Evolutionary conservation across 37 sponge, comb jelly and placozoan genomes (phyloP).

Genomic region (Mnemiopsis leidyi): DNA sequence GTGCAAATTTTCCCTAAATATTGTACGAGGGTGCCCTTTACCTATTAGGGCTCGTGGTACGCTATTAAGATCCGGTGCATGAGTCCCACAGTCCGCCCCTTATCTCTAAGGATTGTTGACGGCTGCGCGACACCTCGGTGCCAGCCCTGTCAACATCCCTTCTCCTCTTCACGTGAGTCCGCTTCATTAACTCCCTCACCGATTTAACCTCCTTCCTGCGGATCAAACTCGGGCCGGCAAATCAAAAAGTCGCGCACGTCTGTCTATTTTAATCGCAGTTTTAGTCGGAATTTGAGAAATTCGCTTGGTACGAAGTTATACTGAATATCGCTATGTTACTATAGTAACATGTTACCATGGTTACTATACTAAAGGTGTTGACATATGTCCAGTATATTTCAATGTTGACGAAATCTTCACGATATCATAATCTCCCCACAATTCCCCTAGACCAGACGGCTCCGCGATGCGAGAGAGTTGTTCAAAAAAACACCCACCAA

Average conservation of each 20-base stretch:
- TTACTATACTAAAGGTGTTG: conserved; percentile 59
- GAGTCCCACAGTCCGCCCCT: background rate
- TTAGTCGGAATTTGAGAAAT: background rate
- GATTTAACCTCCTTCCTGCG: background rate
- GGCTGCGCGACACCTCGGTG: background rate
- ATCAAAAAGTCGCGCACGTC: background rate
- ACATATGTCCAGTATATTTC: conserved; percentile 46
- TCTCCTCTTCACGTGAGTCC: background rate
- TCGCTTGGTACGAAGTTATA: conserved; percentile 6
- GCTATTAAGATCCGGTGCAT: background rate
- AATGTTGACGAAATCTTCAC: conserved; percentile 60
- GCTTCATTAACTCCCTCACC: background rate
- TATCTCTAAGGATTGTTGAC: background rate
- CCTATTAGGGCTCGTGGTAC: background rate
- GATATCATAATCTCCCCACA: conserved; percentile 40
- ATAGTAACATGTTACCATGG: conserved; percentile 57
- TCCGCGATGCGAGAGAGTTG: background rate
- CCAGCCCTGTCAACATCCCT: background rate
- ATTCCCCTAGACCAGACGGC: conserved; percentile 63
- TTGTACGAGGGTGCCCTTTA: background rate
- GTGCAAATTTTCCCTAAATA: background rate
- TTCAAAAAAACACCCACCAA: background rate
- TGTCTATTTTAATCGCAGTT: background rate
- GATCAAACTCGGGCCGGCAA: background rate
- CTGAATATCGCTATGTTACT: conserved; percentile 27